A percentile compares a stretch with the other conserved stretches of the same genome.
Evolutionary conservation across 37 sponge, comb jelly and placozoan species (phyloP).

Genomic region (Aphrocallistes beatrix): DNA sequence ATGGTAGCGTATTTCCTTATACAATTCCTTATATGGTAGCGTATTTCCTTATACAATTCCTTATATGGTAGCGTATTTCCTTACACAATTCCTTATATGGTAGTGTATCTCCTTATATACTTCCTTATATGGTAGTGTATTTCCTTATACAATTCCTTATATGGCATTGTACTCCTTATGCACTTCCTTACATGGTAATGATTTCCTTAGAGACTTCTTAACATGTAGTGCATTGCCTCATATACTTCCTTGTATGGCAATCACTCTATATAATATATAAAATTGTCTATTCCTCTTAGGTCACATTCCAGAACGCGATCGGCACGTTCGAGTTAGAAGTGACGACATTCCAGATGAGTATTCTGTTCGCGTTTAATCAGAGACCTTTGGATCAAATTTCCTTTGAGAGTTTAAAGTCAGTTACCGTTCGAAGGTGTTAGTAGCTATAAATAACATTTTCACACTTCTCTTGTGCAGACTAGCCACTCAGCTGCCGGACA

Average conservation of each 20-base stretch:
- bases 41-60: too few relatives aligned
- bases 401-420: conserved; percentile 64
- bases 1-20: too few relatives aligned
- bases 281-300: conserved; percentile 22
- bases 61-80: too few relatives aligned
- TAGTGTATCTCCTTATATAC: too few relatives aligned
- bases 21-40: too few relatives aligned
- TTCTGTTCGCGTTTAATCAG: conserved; percentile 85
- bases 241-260: not conserved
- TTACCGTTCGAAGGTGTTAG: not conserved
- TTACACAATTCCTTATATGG: too few relatives aligned
- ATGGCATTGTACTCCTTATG: too few relatives aligned
- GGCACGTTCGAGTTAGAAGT: conserved; percentile 84
- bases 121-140: too few relatives aligned
- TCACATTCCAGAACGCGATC: conserved; percentile 52
- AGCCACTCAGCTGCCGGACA: conserved; percentile 66
- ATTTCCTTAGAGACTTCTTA: not conserved
- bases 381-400: conserved; percentile 59
- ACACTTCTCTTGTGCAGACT: conserved; percentile 23
- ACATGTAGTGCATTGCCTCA: not conserved
- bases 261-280: not conserved
- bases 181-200: too few relatives aligned
- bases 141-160: too few relatives aligned
- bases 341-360: conserved; percentile 88
- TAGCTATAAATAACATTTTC: not conserved